phyloP scores from a whole-genome alignment of 2,113 vertebrate species.

The Perognathus longimembris region DNA sequence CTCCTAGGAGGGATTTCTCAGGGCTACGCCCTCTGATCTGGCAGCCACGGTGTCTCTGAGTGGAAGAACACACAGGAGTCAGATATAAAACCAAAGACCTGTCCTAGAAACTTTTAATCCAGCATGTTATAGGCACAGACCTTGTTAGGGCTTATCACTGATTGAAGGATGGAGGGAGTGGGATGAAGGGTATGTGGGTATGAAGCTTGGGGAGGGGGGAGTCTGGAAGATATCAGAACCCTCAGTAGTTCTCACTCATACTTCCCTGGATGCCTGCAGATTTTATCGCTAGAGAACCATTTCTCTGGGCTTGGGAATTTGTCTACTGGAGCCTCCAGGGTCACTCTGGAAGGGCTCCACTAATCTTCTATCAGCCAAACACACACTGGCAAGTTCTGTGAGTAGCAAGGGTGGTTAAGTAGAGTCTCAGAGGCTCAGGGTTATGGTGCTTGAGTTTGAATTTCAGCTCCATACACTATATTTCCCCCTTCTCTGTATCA shows the following conservation, averaged over 20 bases:
- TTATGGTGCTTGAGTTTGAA: background rate
- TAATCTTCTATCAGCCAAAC: background rate
- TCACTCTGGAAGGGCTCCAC: background rate
- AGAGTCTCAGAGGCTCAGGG: accelerated
- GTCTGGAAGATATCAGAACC: background rate
- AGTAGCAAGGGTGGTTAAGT: background rate
- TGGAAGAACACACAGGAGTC: background rate
- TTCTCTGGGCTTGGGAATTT: background rate
- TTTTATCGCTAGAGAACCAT: background rate
- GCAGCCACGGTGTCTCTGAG: background rate
- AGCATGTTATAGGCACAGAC: background rate
- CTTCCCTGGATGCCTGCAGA: background rate
- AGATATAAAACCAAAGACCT: accelerated
- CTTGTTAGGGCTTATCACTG: background rate
- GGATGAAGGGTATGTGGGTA: background rate
- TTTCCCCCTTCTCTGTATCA: background rate
- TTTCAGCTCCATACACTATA: background rate
- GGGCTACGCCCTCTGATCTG: background rate
- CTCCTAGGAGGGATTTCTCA: background rate
- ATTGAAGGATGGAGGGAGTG: too few species aligned
- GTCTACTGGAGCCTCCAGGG: background rate
- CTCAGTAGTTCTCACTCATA: background rate
- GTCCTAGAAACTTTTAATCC: background rate
- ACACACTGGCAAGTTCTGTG: accelerated
- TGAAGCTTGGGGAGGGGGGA: background rate